Conservation (phyloP, 2,113 vertebrate genomes). For the Damaliscus lunatus region DNA sequence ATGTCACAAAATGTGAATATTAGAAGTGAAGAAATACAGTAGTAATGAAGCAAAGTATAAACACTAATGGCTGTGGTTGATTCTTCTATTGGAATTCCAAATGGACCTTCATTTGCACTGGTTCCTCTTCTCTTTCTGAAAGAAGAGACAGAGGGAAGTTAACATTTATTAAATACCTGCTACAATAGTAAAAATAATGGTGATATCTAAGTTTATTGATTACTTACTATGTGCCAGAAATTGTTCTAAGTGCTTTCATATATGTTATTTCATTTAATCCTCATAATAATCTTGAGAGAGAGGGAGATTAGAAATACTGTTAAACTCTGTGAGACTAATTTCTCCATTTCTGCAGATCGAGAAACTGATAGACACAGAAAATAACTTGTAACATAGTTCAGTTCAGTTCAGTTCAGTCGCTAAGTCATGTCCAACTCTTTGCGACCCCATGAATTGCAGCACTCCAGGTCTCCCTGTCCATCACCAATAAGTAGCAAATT, state of each 20-base stretch:
- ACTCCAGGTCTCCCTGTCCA: neutral
- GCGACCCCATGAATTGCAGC: neutral
- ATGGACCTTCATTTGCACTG: neutral
- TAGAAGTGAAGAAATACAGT: neutral
- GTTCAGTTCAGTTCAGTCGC: neutral
- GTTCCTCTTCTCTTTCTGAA: neutral
- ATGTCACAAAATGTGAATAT: neutral
- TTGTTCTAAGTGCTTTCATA: neutral
- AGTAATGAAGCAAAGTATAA: neutral
- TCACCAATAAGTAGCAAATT: neutral
- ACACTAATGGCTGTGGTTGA: neutral
- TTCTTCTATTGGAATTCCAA: slow-evolving; percentile 18
- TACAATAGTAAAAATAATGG: slow-evolving; percentile 16
- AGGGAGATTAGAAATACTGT: neutral
- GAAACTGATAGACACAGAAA: neutral
- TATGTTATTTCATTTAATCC: neutral
- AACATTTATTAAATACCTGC: neutral
- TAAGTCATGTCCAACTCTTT: neutral
- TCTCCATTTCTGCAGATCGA: neutral
- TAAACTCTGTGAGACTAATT: neutral
- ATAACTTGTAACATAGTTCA: neutral
- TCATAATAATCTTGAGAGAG: neutral
- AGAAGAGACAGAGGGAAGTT: neutral
- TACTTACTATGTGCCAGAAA: neutral
- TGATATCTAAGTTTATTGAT: neutral